A percentile compares a stretch with the other conserved stretches of the same genome.
Evolutionary conservation across 1,140 invertebrate genomes (phyloP).

Genomic region (Matsumurasca onukii): DNA sequence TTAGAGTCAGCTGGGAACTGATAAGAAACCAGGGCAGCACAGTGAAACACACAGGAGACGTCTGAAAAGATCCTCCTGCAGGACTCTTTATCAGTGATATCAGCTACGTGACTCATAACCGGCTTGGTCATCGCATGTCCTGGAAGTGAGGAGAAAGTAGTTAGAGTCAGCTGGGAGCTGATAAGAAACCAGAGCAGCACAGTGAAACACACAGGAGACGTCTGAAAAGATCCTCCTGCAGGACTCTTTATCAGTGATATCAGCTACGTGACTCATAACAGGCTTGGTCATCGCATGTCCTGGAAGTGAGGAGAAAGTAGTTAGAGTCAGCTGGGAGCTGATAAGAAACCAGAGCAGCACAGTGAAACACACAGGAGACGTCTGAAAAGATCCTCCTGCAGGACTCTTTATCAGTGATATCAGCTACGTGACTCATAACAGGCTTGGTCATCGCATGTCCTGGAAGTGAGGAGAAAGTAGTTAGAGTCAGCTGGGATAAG

Average conservation of each 20-base stretch:
- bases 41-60: constrained; percentile 63
- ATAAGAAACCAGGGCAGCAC: constrained; percentile 60
- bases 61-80: constrained; percentile 52
- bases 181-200: constrained; percentile 60
- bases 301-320: too few species aligned
- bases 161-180: constrained; percentile 57
- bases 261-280: constrained; percentile 51
- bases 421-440: constrained; percentile 51
- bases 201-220: constrained; percentile 63
- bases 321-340: constrained; percentile 57
- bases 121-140: constrained; percentile 47
- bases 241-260: constrained; percentile 51
- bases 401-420: constrained; percentile 51
- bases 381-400: constrained; percentile 52
- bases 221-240: constrained; percentile 52
- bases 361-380: constrained; percentile 63
- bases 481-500: constrained; percentile 57
- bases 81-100: constrained; percentile 51
- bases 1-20: constrained; percentile 57
- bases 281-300: constrained; percentile 47
- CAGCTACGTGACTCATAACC: constrained; percentile 51
- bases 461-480: too few species aligned
- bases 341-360: constrained; percentile 60
- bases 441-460: constrained; percentile 47
- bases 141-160: too few species aligned